Percentiles rank a stretch among this genome's conserved stretches.
Evolutionary conservation across 2,113 vertebrate genomes (phyloP).

Genomic region (Myotis lucifugus): DNA sequence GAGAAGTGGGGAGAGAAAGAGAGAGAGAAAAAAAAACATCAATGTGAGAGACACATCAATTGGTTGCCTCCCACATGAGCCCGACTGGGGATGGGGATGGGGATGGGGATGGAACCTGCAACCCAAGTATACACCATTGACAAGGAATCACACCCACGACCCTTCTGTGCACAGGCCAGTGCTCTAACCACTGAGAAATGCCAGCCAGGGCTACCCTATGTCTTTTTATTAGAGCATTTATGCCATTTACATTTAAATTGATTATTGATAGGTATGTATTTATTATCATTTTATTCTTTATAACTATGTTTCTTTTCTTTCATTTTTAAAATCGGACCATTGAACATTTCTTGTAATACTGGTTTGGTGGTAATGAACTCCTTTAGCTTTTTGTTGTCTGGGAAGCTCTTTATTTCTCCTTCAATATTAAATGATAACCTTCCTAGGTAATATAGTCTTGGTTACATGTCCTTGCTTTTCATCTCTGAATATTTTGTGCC

Average conservation of each 20-base stretch:
- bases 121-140: not conserved
- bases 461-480: not conserved
- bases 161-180: no score
- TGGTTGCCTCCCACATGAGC: not conserved
- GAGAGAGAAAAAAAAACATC: not conserved
- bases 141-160: not conserved
- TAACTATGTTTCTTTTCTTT: no score
- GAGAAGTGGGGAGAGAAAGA: not conserved
- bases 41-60: not conserved
- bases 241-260: no score
- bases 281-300: no score
- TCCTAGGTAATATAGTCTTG: not conserved
- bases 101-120: not conserved
- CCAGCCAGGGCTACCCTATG: not conserved
- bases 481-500: not conserved
- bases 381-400: no score
- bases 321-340: no score
- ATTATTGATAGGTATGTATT: no score
- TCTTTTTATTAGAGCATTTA: no score
- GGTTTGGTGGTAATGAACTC: no score
- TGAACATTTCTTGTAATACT: no score
- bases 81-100: not conserved
- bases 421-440: not conserved
- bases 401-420: no score
- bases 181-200: not conserved